phyloP scores from a whole-genome alignment of 2,888 invertebrate species.

The Lordiphosa fenestrarum region DNA sequence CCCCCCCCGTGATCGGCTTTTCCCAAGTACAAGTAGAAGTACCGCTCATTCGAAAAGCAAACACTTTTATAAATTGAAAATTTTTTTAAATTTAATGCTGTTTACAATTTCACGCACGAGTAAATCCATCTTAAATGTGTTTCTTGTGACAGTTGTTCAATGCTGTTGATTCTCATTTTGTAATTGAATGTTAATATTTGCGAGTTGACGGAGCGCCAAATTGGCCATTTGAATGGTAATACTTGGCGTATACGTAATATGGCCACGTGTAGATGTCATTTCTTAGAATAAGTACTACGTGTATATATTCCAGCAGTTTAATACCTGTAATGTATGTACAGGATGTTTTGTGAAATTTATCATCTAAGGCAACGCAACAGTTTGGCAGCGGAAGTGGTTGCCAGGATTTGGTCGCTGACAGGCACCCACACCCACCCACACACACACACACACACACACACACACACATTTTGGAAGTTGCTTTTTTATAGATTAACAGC shows the following conservation, averaged over 20 bases:
- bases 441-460: slow-evolving; percentile 9
- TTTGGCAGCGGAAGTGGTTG: slow-evolving; percentile 31
- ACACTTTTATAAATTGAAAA: too few relatives aligned
- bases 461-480: slow-evolving; percentile 14
- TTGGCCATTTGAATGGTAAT: slow-evolving; percentile 39
- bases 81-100: too few relatives aligned
- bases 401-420: slow-evolving; percentile 20
- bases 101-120: too few relatives aligned
- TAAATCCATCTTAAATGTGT: not conserved
- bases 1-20: too few relatives aligned
- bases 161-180: slow-evolving; percentile 33
- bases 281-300: slow-evolving; percentile 33
- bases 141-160: slow-evolving; percentile 7
- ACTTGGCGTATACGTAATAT: slow-evolving; percentile 29
- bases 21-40: too few relatives aligned
- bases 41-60: too few relatives aligned
- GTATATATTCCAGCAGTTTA: slow-evolving; percentile 38
- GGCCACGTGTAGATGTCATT: slow-evolving; percentile 16
- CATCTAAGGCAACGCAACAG: slow-evolving; percentile 53
- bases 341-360: slow-evolving; percentile 34
- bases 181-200: slow-evolving; percentile 59
- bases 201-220: slow-evolving; percentile 32
- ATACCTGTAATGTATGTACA: slow-evolving; percentile 53
- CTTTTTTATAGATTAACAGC: slow-evolving; percentile 68
- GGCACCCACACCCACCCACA: slow-evolving; percentile 13